Evolutionary conservation across 1,140 invertebrate species (phyloP).

Genomic region (Drosophila equinoxialis): DNA sequence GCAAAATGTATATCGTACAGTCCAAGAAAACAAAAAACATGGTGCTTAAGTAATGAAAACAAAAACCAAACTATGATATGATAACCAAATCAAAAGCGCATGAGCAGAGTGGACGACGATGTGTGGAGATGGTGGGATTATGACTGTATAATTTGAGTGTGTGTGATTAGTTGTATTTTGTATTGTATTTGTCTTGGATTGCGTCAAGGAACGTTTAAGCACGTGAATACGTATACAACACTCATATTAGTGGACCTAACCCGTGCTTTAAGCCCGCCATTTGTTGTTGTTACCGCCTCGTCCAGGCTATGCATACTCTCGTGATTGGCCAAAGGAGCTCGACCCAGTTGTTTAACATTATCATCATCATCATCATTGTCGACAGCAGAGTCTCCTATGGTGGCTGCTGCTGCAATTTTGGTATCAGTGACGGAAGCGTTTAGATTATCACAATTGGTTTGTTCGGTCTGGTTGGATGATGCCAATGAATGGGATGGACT

Average conservation of each 20-base stretch:
- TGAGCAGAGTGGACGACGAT: background rate
- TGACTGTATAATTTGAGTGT: constrained; percentile 2
- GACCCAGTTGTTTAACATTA: constrained; percentile 29
- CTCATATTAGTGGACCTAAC: constrained; percentile 46
- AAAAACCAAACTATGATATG: constrained; percentile 7
- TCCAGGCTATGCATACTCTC: constrained; percentile 70
- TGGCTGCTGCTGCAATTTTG: constrained; percentile 25
- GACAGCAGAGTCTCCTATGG: background rate
- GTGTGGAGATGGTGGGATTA: background rate
- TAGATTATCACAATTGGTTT: constrained; percentile 72
- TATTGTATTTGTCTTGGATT: background rate
- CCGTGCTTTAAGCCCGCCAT: constrained; percentile 63
- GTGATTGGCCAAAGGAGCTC: constrained; percentile 63
- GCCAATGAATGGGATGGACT: constrained; percentile 70
- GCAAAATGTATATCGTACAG: constrained; percentile 18
- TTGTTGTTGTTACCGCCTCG: constrained; percentile 25
- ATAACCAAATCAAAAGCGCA: constrained; percentile 9
- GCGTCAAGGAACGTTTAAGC: constrained; percentile 5
- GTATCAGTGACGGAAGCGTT: constrained; percentile 51
- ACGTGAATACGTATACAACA: constrained; percentile 19
- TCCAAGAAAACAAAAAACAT: background rate
- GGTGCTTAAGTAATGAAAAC: constrained; percentile 3
- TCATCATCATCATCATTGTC: background rate
- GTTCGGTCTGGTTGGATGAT: constrained; percentile 80
- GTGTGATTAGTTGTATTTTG: background rate